phyloP scores from a whole-genome alignment of 2,113 vertebrate species.

The Pseudolaguvia tuberculata region DNA sequence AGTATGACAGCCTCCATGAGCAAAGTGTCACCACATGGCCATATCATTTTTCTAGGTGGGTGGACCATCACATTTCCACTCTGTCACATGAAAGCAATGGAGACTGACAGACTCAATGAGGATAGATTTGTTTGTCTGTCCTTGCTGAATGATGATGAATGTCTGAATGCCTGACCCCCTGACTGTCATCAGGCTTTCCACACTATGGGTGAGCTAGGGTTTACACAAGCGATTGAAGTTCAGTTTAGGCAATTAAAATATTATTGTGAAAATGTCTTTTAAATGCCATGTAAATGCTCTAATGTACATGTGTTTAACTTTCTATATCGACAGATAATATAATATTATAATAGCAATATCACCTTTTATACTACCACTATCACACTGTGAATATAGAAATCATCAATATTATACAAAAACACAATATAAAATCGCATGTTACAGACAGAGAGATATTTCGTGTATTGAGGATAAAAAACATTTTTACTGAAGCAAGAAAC shows the following conservation, averaged over 20 bases:
- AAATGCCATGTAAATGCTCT: not conserved
- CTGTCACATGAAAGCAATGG: conserved; percentile 55
- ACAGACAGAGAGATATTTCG: no score
- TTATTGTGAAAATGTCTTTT: not conserved
- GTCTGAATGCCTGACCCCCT: conserved; percentile 50
- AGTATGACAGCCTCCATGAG: conserved; percentile 43
- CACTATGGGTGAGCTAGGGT: conserved; percentile 1
- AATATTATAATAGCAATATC: no score
- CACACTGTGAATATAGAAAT: no score
- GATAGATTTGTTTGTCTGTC: conserved; percentile 63
- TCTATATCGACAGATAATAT: no score
- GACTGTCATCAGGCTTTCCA: conserved; percentile 34
- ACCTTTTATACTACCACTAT: no score
- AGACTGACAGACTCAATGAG: conserved; percentile 63
- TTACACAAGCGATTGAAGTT: conserved; percentile 1
- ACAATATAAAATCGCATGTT: no score
- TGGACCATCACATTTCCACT: conserved; percentile 39
- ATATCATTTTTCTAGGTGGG: conserved; percentile 36
- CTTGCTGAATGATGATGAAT: conserved; percentile 60
- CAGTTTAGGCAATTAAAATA: not conserved
- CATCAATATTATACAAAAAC: no score
- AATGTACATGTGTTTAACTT: not conserved
- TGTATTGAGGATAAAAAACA: no score
- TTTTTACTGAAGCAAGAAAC: no score
- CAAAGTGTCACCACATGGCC: conserved; percentile 38